Conservation (phyloP, 1,140 invertebrate genomes). For the Acyrthosiphon pisum region DNA sequence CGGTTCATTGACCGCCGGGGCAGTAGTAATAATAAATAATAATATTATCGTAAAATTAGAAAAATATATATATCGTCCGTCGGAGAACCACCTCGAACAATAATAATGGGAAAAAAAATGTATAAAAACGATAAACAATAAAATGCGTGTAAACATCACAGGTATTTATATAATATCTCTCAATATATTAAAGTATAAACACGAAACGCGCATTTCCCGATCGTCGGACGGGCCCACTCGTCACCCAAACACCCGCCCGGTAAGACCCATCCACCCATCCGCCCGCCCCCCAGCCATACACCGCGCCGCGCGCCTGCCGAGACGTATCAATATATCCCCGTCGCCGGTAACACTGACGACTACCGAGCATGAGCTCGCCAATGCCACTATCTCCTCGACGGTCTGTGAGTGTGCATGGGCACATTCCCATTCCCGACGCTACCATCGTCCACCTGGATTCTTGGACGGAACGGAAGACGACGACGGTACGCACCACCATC, state of each 20-base stretch:
- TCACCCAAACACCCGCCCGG: not conserved
- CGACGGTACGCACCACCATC: not conserved
- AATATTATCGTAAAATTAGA: not conserved
- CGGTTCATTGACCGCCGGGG: not conserved
- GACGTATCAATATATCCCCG: conserved; percentile 14
- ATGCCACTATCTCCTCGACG: not conserved
- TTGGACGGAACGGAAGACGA: not conserved
- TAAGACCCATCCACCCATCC: not conserved
- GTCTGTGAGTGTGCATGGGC: conserved; percentile 29
- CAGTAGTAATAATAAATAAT: not conserved
- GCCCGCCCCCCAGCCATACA: not conserved
- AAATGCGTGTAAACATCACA: not conserved
- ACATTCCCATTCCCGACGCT: not conserved
- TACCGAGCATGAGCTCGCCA: not conserved
- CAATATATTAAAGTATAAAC: not conserved
- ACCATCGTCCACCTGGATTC: not conserved
- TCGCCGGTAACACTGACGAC: conserved; percentile 21
- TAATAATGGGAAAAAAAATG: not conserved
- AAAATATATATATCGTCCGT: not conserved
- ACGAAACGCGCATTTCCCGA: not conserved
- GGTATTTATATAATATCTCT: not conserved
- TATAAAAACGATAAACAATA: not conserved
- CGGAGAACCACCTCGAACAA: not conserved
- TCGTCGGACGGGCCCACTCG: not conserved
- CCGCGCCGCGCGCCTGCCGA: not conserved